Percentiles rank a stretch among this genome's conserved stretches.
Conservation (phyloP, 2,888 invertebrate species). For the Drosophila emarginata region DNA sequence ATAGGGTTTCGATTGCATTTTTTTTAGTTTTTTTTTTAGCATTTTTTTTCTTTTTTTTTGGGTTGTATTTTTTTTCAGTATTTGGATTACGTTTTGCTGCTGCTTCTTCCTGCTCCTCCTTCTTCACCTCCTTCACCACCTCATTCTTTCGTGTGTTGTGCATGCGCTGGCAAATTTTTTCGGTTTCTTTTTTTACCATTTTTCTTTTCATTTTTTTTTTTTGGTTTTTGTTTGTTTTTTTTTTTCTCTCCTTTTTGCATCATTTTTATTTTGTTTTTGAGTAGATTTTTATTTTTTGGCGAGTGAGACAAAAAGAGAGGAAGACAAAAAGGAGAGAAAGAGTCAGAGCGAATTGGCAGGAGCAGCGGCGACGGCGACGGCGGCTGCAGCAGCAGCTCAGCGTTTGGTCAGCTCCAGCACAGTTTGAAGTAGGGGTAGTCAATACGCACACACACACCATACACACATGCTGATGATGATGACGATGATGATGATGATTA, state of each 20-base stretch:
- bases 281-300: slow-evolving; percentile 78
- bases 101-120: slow-evolving; percentile 30
- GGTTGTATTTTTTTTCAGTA: slow-evolving; percentile 41
- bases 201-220: slow-evolving; percentile 35
- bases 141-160: slow-evolving; percentile 30
- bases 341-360: neutral
- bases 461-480: slow-evolving; percentile 18
- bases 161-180: slow-evolving; percentile 33
- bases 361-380: slow-evolving; percentile 9
- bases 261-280: slow-evolving; percentile 66
- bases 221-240: slow-evolving; percentile 38
- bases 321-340: slow-evolving; percentile 13
- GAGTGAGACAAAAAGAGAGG: slow-evolving; percentile 32
- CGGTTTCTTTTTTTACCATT: slow-evolving; percentile 20
- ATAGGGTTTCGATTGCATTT: slow-evolving; percentile 77
- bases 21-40: slow-evolving; percentile 28
- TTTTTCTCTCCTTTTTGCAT: slow-evolving; percentile 62
- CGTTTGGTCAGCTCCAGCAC: slow-evolving; percentile 55
- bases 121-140: slow-evolving; percentile 27
- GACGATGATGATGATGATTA: slow-evolving; percentile 45
- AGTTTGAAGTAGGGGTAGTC: slow-evolving; percentile 66
- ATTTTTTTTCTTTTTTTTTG: slow-evolving; percentile 31
- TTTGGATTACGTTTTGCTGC: slow-evolving; percentile 77
- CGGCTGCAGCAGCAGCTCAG: slow-evolving; percentile 38
- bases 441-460: slow-evolving; percentile 4